Conservation (phyloP, 1,140 invertebrate genomes). For the Pseudobourletiella spinata region DNA sequence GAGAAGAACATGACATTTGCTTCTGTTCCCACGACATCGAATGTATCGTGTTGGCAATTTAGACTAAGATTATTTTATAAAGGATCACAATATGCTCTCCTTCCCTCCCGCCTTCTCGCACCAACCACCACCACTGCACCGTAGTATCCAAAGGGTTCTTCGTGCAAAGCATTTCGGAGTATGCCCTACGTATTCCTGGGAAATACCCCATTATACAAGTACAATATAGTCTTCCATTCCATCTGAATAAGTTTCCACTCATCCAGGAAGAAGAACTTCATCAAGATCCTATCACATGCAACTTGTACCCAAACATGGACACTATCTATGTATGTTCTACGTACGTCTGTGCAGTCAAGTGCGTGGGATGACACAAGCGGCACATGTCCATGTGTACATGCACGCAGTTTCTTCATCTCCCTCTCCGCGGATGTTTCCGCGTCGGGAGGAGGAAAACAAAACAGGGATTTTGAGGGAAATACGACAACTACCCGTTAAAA, state of each 20-base stretch:
- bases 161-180: neutral
- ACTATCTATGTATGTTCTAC: no score
- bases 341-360: no score
- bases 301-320: no score
- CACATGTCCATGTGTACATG: no score
- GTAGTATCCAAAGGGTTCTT: neutral
- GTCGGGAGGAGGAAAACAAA: no score
- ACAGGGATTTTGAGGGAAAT: no score
- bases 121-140: neutral
- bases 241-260: neutral
- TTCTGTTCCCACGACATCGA: slow-evolving; percentile 16
- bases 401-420: no score
- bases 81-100: slow-evolving; percentile 7
- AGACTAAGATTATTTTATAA: slow-evolving; percentile 25
- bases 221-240: neutral
- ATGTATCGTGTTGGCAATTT: slow-evolving; percentile 19
- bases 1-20: slow-evolving; percentile 17
- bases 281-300: neutral
- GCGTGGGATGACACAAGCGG: no score
- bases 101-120: neutral
- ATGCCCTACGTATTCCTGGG: neutral
- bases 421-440: no score
- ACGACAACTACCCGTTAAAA: no score
- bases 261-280: neutral
- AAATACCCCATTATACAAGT: neutral